A percentile compares a stretch with the other conserved stretches of the same genome.
phyloP scores from a whole-genome alignment of 2,113 vertebrate species.

The Esox niger region DNA sequence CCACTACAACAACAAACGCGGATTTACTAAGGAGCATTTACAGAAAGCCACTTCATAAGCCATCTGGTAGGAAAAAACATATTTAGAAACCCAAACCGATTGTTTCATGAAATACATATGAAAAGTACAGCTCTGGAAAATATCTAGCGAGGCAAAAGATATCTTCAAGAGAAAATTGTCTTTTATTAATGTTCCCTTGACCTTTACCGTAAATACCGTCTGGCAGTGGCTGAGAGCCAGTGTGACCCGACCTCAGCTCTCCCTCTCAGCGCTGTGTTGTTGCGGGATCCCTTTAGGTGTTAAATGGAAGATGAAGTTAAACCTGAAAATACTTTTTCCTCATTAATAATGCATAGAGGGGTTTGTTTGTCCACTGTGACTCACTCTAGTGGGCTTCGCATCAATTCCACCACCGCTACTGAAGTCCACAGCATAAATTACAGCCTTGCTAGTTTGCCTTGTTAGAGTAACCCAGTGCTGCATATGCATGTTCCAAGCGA shows the following conservation, averaged over 20 bases:
- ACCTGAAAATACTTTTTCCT: conserved; percentile 35
- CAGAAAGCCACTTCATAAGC: conserved; percentile 45
- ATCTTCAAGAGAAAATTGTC: conserved; percentile 43
- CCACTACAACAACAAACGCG: conserved; percentile 60
- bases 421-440: conserved; percentile 53
- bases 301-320: conserved; percentile 54
- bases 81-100: conserved; percentile 58
- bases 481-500: conserved; percentile 13
- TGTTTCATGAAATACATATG: conserved; percentile 74
- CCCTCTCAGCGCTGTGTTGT: conserved; percentile 29
- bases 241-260: conserved; percentile 37
- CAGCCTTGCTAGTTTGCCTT: conserved; percentile 24
- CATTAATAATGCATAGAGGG: conserved; percentile 54
- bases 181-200: conserved; percentile 52
- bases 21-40: conserved; percentile 38
- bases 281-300: conserved; percentile 22
- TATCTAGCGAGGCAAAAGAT: conserved; percentile 47
- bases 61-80: conserved; percentile 45
- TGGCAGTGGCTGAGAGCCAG: conserved; percentile 29
- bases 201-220: conserved; percentile 60
- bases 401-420: conserved; percentile 38
- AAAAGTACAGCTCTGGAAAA: conserved; percentile 57
- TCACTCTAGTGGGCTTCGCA: conserved; percentile 45
- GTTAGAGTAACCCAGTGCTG: conserved; percentile 30
- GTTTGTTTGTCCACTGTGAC: conserved; percentile 59